Evolutionary conservation across 2,797 vertebrate genomes (phyloP).

Genomic region (Orestias chungarensis): DNA sequence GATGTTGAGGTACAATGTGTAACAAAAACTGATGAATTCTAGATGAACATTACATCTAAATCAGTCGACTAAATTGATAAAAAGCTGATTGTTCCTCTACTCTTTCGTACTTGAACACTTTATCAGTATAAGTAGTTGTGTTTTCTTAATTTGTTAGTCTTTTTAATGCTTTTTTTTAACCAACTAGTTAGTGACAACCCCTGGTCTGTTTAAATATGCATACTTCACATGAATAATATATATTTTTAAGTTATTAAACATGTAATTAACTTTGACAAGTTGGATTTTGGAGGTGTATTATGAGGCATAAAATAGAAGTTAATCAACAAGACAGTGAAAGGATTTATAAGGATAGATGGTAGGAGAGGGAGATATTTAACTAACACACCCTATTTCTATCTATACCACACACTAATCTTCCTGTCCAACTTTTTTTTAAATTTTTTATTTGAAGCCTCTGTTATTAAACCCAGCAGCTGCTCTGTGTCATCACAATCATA

Average conservation of each 20-base stretch:
- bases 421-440: neutral
- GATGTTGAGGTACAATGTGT: neutral
- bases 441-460: slow-evolving; percentile 28
- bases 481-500: slow-evolving; percentile 1
- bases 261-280: neutral
- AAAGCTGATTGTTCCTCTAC: neutral
- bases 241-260: neutral
- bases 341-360: slow-evolving; percentile 13
- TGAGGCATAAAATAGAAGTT: neutral
- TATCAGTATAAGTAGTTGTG: neutral
- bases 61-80: neutral
- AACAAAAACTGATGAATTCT: neutral
- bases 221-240: neutral
- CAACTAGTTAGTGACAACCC: no score
- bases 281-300: neutral
- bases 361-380: slow-evolving; percentile 27
- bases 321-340: neutral
- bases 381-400: slow-evolving; percentile 33
- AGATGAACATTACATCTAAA: neutral
- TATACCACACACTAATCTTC: slow-evolving; percentile 32
- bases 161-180: no score
- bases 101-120: neutral
- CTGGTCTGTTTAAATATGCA: neutral
- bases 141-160: neutral
- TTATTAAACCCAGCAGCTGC: slow-evolving; percentile 15